These are phyloP conservation scores for Cylas formicarius DNA, from an alignment of 1,140 invertebrate species.

Conservation along the genomic window DNA sequence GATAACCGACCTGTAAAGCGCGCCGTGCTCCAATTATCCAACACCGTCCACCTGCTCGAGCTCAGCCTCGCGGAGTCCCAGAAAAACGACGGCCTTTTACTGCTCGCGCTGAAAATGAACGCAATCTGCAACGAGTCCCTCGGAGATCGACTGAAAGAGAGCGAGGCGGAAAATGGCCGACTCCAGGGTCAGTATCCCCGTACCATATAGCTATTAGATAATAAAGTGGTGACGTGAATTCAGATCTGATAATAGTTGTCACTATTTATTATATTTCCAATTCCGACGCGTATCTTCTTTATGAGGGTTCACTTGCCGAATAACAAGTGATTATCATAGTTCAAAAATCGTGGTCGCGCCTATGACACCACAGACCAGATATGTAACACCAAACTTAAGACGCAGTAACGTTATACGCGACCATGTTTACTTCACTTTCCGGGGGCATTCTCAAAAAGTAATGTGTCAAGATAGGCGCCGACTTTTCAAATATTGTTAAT, in stretches of 20 bases:
- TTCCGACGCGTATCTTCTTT: not conserved
- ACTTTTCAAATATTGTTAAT: too few relatives aligned
- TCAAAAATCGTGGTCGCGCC: too few relatives aligned
- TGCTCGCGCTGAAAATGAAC: conserved; percentile 19
- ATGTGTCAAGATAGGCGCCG: too few relatives aligned
- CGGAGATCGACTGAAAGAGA: conserved; percentile 17
- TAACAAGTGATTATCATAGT: too few relatives aligned
- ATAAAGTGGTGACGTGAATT: not conserved
- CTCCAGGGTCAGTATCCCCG: conserved; percentile 7
- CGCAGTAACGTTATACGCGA: too few relatives aligned
- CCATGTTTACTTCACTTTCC: too few relatives aligned
- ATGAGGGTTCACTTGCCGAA: too few relatives aligned
- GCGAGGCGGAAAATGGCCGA: conserved; percentile 20
- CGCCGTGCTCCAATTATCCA: too few relatives aligned
- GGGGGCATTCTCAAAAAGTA: too few relatives aligned
- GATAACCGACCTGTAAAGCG: too few relatives aligned
- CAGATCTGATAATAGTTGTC: conserved; percentile 4
- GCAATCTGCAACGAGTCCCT: conserved; percentile 12
- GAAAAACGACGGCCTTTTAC: conserved; percentile 16
- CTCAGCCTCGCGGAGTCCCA: conserved; percentile 15
- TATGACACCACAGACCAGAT: too few relatives aligned
- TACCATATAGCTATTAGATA: not conserved
- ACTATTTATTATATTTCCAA: conserved; percentile 10
- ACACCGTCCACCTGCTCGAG: conserved; percentile 17
- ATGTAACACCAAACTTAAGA: too few relatives aligned